These are phyloP conservation scores for Oscheius sp. DNA, from an alignment of 2,888 invertebrate genomes.

Conservation along the genomic window DNA sequence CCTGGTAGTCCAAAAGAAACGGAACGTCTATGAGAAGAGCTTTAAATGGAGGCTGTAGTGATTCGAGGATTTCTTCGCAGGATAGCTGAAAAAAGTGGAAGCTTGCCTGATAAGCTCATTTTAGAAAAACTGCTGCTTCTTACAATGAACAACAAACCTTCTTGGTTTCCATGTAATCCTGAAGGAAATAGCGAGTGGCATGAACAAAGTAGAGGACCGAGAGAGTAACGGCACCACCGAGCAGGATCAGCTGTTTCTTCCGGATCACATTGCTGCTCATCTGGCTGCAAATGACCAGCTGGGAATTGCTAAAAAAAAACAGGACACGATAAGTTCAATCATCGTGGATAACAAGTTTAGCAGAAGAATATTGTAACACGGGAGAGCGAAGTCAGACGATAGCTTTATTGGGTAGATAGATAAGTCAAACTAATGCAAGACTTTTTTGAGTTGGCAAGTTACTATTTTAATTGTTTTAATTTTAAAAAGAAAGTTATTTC, in stretches of 20 bases:
- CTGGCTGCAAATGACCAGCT: constrained; percentile 7
- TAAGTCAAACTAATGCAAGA: no score
- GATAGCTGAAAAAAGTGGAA: constrained; percentile 19
- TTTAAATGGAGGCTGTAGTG: constrained; percentile 28
- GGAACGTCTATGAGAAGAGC: constrained; percentile 37
- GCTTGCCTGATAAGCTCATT: no score
- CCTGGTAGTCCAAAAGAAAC: constrained; percentile 20
- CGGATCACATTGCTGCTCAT: constrained; percentile 11
- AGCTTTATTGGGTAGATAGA: no score
- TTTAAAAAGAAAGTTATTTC: no score
- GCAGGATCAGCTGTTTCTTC: constrained; percentile 5
- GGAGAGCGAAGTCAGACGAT: no score
- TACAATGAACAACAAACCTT: not conserved
- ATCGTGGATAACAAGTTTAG: constrained; percentile 25
- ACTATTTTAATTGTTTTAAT: no score
- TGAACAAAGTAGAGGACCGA: constrained; percentile 8
- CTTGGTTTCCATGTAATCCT: not conserved
- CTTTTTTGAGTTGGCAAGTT: no score
- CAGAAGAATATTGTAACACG: not conserved
- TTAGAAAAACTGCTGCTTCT: no score
- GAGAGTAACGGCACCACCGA: not conserved
- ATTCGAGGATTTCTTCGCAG: constrained; percentile 23
- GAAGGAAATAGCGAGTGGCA: not conserved
- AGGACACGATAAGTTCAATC: not conserved
- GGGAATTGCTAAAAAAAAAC: not conserved